Evolutionary conservation across 2,888 invertebrate species (phyloP).

Genomic region (Nipponacmea schrenckii): DNA sequence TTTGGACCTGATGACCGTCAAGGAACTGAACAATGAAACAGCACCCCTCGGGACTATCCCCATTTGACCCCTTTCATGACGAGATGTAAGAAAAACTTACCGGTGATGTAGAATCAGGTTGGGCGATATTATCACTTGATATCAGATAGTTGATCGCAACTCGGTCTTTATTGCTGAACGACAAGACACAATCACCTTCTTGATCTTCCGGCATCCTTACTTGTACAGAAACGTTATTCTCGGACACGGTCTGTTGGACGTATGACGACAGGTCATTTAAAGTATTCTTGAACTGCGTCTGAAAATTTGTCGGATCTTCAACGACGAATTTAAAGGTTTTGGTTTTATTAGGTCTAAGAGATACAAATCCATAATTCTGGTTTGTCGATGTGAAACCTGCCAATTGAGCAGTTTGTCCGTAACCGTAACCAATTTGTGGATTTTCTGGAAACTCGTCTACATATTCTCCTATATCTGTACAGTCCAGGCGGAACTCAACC

Average conservation of each 20-base stretch:
- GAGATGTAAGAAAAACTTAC: too few species aligned
- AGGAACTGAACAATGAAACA: too few species aligned
- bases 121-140: neutral
- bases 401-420: slow-evolving; percentile 35
- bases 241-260: slow-evolving; percentile 24
- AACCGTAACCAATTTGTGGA: slow-evolving; percentile 50
- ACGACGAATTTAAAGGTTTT: slow-evolving; percentile 13
- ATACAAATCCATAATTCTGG: slow-evolving; percentile 32
- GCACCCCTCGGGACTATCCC: too few species aligned
- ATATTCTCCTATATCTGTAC: slow-evolving; percentile 34
- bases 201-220: slow-evolving; percentile 1
- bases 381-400: slow-evolving; percentile 47
- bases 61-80: too few species aligned
- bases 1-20: too few species aligned
- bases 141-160: neutral
- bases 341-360: neutral
- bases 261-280: slow-evolving; percentile 23
- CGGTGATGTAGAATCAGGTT: too few species aligned
- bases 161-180: neutral
- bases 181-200: neutral
- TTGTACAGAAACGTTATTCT: slow-evolving; percentile 25
- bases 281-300: slow-evolving; percentile 24
- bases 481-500: slow-evolving; percentile 53
- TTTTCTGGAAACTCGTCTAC: slow-evolving; percentile 47
- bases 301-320: slow-evolving; percentile 31